phyloP scores from a whole-genome alignment of 2,113 vertebrate species.

The Spheniscus mendiculus region DNA sequence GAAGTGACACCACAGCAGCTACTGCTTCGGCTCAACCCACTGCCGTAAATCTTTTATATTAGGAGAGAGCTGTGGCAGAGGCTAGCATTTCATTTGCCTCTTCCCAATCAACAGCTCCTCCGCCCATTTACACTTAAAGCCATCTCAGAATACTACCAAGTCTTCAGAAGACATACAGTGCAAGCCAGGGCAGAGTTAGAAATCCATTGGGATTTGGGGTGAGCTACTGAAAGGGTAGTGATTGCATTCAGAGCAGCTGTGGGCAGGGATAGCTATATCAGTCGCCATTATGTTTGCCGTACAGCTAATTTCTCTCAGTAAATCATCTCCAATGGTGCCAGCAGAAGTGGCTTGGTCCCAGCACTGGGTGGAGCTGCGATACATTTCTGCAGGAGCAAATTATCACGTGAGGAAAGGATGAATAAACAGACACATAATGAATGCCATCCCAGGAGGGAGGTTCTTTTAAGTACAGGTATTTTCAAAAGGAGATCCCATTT shows the following conservation, averaged over 20 bases:
- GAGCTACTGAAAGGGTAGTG: neutral
- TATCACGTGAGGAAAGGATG: neutral
- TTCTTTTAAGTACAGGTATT: slow-evolving; percentile 29
- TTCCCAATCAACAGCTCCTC: neutral
- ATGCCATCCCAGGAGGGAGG: neutral
- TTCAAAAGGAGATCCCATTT: neutral
- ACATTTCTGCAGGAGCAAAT: neutral
- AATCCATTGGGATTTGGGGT: neutral
- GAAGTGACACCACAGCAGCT: neutral
- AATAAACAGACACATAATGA: slow-evolving; percentile 23
- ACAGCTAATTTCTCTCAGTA: neutral
- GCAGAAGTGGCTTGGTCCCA: neutral
- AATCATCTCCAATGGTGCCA: neutral
- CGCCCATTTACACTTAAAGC: neutral
- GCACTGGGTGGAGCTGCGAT: neutral
- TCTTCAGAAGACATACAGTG: neutral
- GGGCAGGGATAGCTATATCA: neutral
- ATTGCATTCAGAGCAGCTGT: rapidly evolving
- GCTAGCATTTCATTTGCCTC: neutral
- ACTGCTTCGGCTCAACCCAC: neutral
- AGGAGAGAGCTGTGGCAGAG: neutral
- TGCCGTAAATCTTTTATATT: neutral
- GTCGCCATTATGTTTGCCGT: neutral
- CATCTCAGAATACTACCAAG: neutral
- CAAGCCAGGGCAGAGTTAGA: neutral